Percentiles rank a stretch among this genome's conserved stretches.
phyloP scores from a whole-genome alignment of 2,888 invertebrate genomes.

The Lithodes maja region DNA sequence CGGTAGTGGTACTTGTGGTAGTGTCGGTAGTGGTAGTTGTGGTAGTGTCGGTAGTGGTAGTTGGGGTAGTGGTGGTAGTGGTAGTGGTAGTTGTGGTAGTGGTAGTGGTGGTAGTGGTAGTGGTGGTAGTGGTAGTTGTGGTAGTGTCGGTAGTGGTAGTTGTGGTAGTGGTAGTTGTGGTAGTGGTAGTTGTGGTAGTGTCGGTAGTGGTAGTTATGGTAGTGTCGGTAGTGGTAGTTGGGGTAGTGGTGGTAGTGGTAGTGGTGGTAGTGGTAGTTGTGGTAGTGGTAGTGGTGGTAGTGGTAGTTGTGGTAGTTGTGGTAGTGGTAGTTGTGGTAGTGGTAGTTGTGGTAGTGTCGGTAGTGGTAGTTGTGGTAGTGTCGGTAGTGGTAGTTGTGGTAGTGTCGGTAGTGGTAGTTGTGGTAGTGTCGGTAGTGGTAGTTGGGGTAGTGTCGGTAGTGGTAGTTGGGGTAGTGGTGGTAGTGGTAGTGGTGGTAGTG shows the following conservation, averaged over 20 bases:
- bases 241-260: too few species aligned
- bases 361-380: too few species aligned
- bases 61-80: too few species aligned
- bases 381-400: too few species aligned
- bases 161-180: background rate
- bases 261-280: too few species aligned
- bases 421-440: background rate
- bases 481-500: too few species aligned
- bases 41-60: too few species aligned
- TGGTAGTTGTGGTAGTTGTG: background rate
- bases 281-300: background rate
- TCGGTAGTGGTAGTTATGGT: background rate
- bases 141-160: background rate
- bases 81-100: too few species aligned
- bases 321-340: background rate
- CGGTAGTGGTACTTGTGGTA: background rate
- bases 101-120: slow-evolving; percentile 7
- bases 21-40: background rate
- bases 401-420: too few species aligned
- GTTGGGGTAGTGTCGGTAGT: background rate
- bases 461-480: too few species aligned
- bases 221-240: background rate
- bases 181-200: background rate
- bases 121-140: background rate
- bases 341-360: background rate